Percentiles rank a stretch among this genome's conserved stretches.
These are phyloP conservation scores for Hapalemur alaotrensis DNA, from an alignment of 2,797 vertebrate species.

Conservation along the genomic window DNA sequence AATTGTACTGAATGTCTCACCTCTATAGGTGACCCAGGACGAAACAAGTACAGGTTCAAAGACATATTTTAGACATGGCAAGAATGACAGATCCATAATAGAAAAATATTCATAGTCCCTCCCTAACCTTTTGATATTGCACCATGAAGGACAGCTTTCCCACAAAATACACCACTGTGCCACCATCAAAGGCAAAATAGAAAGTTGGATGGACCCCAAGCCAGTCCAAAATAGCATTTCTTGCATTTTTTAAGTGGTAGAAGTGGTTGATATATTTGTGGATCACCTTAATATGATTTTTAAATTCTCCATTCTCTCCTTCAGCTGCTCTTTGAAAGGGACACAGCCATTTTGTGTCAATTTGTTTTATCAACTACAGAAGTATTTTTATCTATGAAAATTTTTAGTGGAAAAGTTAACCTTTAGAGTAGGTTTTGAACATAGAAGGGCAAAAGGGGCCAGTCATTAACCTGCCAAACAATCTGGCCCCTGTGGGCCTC, in stretches of 20 bases:
- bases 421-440: not conserved
- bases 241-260: not conserved
- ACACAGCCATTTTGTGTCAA: not conserved
- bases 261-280: conserved; percentile 2
- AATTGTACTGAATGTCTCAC: not conserved
- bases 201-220: not conserved
- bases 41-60: not conserved
- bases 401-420: conserved; percentile 1
- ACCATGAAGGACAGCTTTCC: not conserved
- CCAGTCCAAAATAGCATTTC: not conserved
- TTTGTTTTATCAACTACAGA: not conserved
- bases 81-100: not conserved
- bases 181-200: not conserved
- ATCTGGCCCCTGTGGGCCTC: not conserved
- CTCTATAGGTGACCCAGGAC: not conserved
- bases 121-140: not conserved
- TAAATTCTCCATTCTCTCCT: not conserved
- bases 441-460: conserved; percentile 13
- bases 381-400: conserved; percentile 30
- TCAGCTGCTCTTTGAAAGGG: conserved; percentile 36
- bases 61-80: not conserved
- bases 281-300: not conserved
- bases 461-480: not conserved
- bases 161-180: not conserved
- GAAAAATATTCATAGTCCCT: not conserved